Conservation (phyloP, 2,797 vertebrate genomes). For the Ctenopoma multispine region DNA sequence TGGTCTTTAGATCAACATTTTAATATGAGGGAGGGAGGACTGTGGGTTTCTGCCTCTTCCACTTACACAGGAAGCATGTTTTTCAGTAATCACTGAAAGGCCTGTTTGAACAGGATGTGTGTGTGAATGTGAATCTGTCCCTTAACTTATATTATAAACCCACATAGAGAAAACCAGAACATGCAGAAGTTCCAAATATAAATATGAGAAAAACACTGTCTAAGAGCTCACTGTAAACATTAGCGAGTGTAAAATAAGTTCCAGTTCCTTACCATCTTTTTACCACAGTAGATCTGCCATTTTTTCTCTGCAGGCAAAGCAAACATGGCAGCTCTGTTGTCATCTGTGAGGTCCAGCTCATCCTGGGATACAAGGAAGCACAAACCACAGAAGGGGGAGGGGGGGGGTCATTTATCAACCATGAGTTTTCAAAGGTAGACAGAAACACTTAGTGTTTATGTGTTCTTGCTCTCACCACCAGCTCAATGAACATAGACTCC, state of each 20-base stretch:
- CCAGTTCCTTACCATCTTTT: conserved; percentile 88
- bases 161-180: not conserved
- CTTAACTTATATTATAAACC: too few relatives aligned
- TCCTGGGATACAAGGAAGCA: conserved; percentile 79
- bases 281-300: conserved; percentile 97
- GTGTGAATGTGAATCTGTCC: too few relatives aligned
- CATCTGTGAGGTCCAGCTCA: conserved; percentile 94
- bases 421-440: not conserved
- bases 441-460: not conserved
- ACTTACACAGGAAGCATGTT: too few relatives aligned
- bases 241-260: not conserved
- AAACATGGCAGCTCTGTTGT: conserved; percentile 94
- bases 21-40: too few relatives aligned
- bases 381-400: not conserved
- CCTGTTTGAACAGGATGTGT: too few relatives aligned
- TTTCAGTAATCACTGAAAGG: too few relatives aligned
- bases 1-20: too few relatives aligned
- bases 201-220: too few relatives aligned
- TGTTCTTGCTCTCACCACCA: conserved; percentile 87
- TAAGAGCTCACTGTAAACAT: too few relatives aligned
- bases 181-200: too few relatives aligned
- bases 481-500: conserved; percentile 91
- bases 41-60: too few relatives aligned
- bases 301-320: conserved; percentile 94
- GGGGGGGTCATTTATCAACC: not conserved